These are phyloP conservation scores for Forbesichthys papilliferus DNA, from an alignment of 2,113 vertebrate genomes.

Conservation along the genomic window DNA sequence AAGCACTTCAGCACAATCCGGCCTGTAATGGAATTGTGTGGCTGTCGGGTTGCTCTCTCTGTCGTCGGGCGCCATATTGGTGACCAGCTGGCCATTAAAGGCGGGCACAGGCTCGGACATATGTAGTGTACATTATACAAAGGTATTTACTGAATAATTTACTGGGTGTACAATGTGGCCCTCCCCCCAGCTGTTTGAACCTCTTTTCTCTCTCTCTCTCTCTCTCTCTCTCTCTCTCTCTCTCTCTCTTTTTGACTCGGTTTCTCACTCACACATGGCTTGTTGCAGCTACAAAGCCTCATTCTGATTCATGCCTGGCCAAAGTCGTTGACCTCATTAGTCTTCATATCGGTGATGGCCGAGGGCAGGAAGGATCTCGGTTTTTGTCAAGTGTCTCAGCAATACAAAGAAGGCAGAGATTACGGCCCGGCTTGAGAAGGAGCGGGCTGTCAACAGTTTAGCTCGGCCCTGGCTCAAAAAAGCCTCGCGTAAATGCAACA, in stretches of 20 bases:
- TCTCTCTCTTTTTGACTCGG: not conserved
- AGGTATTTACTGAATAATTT: constrained; percentile 82
- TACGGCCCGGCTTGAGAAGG: constrained; percentile 49
- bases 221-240: constrained; percentile 27
- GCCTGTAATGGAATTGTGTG: constrained; percentile 74
- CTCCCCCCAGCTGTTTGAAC: constrained; percentile 63
- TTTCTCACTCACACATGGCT: constrained; percentile 15
- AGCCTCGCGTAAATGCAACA: constrained; percentile 44
- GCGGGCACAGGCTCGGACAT: constrained; percentile 74
- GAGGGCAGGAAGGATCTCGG: constrained; percentile 47
- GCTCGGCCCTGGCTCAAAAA: constrained; percentile 46
- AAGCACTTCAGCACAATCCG: constrained; percentile 67
- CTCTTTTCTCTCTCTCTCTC: constrained; percentile 13
- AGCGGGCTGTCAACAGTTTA: constrained; percentile 34
- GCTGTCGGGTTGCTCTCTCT: constrained; percentile 71
- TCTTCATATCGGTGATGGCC: constrained; percentile 63
- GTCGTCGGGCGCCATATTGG: constrained; percentile 77
- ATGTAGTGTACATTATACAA: constrained; percentile 80
- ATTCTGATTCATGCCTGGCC: constrained; percentile 70
- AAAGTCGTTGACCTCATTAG: constrained; percentile 69
- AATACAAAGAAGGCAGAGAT: constrained; percentile 43
- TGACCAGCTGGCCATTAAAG: constrained; percentile 83
- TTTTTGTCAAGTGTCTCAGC: constrained; percentile 48
- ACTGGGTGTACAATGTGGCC: constrained; percentile 72
- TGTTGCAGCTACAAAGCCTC: constrained; percentile 47